Evolutionary conservation across 2,113 vertebrate genomes (phyloP).

Genomic region (Rhegmatorhina hoffmannsi): DNA sequence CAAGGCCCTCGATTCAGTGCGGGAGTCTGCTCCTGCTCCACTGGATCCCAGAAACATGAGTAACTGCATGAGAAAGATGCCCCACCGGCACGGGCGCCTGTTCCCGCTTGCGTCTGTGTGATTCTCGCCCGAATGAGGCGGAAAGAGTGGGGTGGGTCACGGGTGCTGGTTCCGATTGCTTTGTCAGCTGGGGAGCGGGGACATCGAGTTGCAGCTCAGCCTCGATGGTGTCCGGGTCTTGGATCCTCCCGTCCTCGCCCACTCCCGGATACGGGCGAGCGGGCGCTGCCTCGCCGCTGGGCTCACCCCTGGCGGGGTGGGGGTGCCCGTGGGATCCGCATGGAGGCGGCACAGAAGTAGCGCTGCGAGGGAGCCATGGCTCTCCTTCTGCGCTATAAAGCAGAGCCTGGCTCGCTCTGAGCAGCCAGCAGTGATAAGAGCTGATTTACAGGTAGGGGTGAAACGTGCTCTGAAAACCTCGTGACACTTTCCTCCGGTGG

Average conservation of each 20-base stretch:
- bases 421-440: background rate
- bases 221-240: background rate
- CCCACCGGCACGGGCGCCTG: background rate
- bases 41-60: background rate
- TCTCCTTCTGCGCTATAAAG: background rate
- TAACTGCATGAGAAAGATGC: background rate
- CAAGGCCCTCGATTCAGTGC: background rate
- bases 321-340: background rate
- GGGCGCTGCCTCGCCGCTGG: background rate
- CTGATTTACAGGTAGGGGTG: constrained; percentile 45
- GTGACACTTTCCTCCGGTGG: constrained; percentile 45
- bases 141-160: background rate
- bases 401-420: background rate
- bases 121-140: too few relatives aligned
- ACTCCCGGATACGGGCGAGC: background rate
- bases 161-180: background rate
- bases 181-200: background rate
- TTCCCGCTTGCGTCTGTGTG: background rate
- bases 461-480: constrained; percentile 46
- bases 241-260: too few relatives aligned
- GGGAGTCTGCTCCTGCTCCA: background rate
- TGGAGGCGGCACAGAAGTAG: background rate
- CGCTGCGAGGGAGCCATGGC: background rate
- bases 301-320: too few relatives aligned
- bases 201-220: background rate